Evolutionary conservation across 2,888 invertebrate genomes (phyloP).

Genomic region (Orchesella flavescens): DNA sequence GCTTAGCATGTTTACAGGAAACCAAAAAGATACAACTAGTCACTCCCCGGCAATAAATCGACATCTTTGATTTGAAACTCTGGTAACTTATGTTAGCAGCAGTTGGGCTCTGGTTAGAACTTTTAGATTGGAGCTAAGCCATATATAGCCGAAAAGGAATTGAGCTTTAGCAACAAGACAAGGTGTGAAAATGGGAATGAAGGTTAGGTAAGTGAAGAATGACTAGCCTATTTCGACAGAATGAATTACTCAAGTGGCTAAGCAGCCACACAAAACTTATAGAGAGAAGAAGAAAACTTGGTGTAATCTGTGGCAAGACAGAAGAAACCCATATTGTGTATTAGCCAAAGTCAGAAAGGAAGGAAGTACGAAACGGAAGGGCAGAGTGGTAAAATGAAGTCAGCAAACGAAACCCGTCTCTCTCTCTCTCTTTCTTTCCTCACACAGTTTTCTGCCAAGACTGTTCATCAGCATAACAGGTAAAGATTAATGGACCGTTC

Average conservation of each 20-base stretch:
- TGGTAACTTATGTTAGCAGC: not conserved
- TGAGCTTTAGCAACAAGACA: constrained; percentile 31
- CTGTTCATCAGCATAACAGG: constrained; percentile 62
- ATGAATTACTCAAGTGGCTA: constrained; percentile 64
- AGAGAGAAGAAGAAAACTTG: constrained; percentile 7
- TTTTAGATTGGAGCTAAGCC: not conserved
- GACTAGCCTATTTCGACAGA: constrained; percentile 57
- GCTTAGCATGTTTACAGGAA: not conserved
- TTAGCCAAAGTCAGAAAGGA: not conserved
- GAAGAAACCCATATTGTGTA: no score
- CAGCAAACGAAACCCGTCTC: constrained; percentile 26
- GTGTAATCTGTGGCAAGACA: not conserved
- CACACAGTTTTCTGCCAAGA: constrained; percentile 21
- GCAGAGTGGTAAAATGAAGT: constrained; percentile 36
- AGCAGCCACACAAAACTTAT: constrained; percentile 35
- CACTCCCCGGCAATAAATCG: not conserved
- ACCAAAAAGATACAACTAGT: not conserved
- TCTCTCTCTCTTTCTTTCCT: constrained; percentile 29
- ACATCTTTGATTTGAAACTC: no score
- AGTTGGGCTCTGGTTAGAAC: no score
- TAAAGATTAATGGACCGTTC: constrained; percentile 66
- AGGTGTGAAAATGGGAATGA: constrained; percentile 65
- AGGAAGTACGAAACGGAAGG: constrained; percentile 4
- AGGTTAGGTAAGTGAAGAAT: constrained; percentile 62
- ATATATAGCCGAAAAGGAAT: constrained; percentile 30